A percentile compares a stretch with the other conserved stretches of the same genome.
These are phyloP conservation scores for Motacilla alba DNA, from an alignment of 2,113 vertebrate genomes.

Conservation along the genomic window DNA sequence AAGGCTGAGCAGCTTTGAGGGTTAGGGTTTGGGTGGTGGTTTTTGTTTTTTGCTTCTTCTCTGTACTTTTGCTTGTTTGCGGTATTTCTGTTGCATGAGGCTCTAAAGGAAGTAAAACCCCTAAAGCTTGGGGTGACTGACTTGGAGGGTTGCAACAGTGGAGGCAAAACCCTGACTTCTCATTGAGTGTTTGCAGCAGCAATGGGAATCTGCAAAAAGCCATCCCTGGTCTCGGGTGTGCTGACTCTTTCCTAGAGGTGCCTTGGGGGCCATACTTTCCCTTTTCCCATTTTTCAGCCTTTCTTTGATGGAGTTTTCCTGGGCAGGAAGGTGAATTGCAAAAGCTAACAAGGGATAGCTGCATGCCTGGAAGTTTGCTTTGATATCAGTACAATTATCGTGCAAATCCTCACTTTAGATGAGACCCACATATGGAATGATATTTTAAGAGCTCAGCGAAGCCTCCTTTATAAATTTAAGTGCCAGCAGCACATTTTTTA, in stretches of 20 bases:
- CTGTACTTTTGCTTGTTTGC: neutral
- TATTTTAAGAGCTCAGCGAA: neutral
- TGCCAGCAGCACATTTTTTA: neutral
- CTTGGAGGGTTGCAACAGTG: neutral
- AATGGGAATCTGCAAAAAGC: neutral
- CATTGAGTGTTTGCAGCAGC: neutral
- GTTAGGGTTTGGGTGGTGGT: neutral
- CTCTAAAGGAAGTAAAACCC: neutral
- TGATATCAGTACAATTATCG: neutral
- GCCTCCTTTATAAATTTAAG: neutral
- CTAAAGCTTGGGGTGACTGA: neutral
- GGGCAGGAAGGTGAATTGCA: neutral
- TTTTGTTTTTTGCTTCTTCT: neutral
- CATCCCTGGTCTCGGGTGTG: neutral
- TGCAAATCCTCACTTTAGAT: neutral
- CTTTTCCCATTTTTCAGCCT: neutral
- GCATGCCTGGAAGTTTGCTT: rapidly evolving
- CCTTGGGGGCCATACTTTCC: rapidly evolving
- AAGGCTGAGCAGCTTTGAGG: neutral
- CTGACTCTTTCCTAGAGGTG: neutral
- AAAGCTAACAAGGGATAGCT: neutral
- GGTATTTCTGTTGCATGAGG: neutral
- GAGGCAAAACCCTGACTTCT: neutral
- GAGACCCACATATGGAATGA: neutral
- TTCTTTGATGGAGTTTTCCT: neutral